Evolutionary conservation across 1,140 invertebrate genomes (phyloP).

Genomic region (Paraescarpia echinospica): DNA sequence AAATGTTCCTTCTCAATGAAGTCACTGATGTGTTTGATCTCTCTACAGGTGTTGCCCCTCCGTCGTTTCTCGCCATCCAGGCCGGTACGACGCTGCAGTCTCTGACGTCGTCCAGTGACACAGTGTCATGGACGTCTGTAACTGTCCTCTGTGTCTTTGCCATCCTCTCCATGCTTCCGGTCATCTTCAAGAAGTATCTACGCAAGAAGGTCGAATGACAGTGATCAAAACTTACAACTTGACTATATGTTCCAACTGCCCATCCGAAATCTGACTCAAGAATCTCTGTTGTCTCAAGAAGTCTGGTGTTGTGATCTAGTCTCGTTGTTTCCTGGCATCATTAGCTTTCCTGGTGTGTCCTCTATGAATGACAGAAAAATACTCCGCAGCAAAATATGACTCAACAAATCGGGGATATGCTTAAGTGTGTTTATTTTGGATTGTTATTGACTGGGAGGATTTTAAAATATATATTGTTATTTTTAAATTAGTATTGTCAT

Average conservation of each 20-base stretch:
- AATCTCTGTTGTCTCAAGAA: neutral
- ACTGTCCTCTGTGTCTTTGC: constrained; percentile 76
- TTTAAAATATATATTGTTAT: neutral
- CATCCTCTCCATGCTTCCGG: constrained; percentile 83
- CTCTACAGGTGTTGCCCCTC: constrained; percentile 89
- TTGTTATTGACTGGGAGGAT: neutral
- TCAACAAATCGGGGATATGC: neutral
- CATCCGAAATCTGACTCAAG: neutral
- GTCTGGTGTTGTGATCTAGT: neutral
- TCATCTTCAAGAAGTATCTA: constrained; percentile 83
- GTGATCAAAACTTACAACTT: neutral
- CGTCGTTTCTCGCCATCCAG: constrained; percentile 96
- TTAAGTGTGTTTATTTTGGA: neutral
- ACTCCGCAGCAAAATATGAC: neutral
- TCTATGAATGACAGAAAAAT: neutral
- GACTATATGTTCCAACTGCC: neutral
- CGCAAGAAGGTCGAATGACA: constrained; percentile 50
- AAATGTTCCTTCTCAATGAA: neutral
- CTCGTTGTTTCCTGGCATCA: neutral
- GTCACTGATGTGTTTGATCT: neutral
- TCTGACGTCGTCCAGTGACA: constrained; percentile 84
- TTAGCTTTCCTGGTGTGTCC: neutral
- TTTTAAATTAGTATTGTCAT: neutral
- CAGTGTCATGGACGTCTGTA: constrained; percentile 87
- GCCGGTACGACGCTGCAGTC: constrained; percentile 94